phyloP scores from a whole-genome alignment of 2,797 vertebrate species.

The Euthynnus affinis region DNA sequence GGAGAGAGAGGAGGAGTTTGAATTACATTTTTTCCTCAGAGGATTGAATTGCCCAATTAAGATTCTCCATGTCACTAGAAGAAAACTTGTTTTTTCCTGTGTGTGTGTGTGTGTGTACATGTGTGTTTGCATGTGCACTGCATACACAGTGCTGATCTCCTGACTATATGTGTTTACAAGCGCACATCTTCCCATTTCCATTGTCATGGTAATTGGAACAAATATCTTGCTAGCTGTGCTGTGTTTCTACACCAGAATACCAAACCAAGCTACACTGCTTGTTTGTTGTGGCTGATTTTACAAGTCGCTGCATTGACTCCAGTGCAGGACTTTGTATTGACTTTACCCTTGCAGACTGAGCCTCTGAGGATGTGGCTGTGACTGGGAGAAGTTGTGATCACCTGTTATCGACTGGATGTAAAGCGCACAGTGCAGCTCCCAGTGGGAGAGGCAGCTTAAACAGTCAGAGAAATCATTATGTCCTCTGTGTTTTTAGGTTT shows the following conservation, averaged over 20 bases:
- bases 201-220: conserved; percentile 31
- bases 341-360: neutral
- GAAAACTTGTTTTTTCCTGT: neutral
- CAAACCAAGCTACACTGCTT: neutral
- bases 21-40: neutral
- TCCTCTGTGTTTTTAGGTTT: neutral
- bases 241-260: conserved; percentile 2
- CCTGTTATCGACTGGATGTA: conserved; percentile 21
- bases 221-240: conserved; percentile 24
- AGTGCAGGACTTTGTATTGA: conserved; percentile 18
- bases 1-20: neutral
- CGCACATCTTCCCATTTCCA: neutral
- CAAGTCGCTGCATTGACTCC: conserved; percentile 7
- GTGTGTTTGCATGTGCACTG: neutral
- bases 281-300: conserved; percentile 8
- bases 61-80: neutral
- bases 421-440: conserved; percentile 15
- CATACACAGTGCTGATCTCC: neutral
- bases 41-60: neutral
- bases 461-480: conserved; percentile 10
- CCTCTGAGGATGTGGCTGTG: neutral
- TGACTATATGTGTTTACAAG: conserved; percentile 9
- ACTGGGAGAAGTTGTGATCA: conserved; percentile 21
- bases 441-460: conserved; percentile 6
- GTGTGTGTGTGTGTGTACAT: neutral